Evolutionary conservation across 2,888 invertebrate species (phyloP).

Genomic region (Macrophya annulata): DNA sequence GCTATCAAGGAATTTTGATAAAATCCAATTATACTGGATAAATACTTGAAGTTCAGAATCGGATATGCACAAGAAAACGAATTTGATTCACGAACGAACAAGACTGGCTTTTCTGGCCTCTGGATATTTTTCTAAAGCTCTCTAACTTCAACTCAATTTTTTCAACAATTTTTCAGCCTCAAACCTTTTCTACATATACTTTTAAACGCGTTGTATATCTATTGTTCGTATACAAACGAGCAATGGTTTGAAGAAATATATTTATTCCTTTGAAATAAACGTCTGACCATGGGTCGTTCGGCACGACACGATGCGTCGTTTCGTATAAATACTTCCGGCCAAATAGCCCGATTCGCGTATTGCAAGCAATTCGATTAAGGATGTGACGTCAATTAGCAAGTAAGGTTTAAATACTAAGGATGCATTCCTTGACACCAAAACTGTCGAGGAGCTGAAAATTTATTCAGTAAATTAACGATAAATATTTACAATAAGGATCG

Average conservation of each 20-base stretch:
- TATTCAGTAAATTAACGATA: slow-evolving; percentile 11
- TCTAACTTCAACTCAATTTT: neutral
- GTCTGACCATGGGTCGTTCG: neutral
- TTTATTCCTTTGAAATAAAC: neutral
- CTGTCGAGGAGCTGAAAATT: neutral
- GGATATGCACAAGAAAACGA: neutral
- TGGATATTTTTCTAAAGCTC: neutral
- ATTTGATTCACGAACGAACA: neutral
- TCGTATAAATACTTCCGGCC: slow-evolving; percentile 31
- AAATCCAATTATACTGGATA: slow-evolving; percentile 17
- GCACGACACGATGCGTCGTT: neutral
- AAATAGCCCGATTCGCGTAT: slow-evolving; percentile 28
- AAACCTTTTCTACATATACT: neutral
- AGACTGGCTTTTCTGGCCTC: neutral
- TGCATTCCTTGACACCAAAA: slow-evolving; percentile 29
- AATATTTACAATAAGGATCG: slow-evolving; percentile 19
- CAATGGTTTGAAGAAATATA: neutral
- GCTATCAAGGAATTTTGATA: neutral
- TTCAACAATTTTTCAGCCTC: neutral
- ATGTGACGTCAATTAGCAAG: slow-evolving; percentile 33
- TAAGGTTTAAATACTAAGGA: slow-evolving; percentile 16
- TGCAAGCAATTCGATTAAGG: slow-evolving; percentile 21
- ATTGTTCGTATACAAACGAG: neutral
- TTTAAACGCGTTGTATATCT: neutral
- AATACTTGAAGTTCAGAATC: neutral